A percentile compares a stretch with the other conserved stretches of the same genome.
These are phyloP conservation scores for Notiomystis cincta DNA, from an alignment of 2,113 vertebrate genomes.

Conservation along the genomic window DNA sequence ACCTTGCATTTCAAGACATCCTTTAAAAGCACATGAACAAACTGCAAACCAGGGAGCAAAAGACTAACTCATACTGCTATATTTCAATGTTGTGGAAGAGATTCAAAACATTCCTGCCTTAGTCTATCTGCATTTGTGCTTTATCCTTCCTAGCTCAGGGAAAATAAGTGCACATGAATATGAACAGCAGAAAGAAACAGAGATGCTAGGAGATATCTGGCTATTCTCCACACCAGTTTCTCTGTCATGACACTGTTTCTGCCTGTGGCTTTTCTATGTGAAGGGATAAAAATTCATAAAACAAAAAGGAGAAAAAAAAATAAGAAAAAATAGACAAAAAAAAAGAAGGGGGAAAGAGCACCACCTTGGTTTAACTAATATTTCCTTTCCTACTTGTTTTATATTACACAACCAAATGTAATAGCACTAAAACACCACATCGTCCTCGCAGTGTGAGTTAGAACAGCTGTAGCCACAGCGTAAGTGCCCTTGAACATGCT, in stretches of 20 bases:
- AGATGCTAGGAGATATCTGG: background rate
- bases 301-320: background rate
- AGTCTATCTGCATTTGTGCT: background rate
- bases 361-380: background rate
- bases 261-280: background rate
- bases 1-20: background rate
- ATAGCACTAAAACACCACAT: slow-evolving; percentile 47
- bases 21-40: background rate
- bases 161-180: background rate
- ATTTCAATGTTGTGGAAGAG: background rate
- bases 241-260: background rate
- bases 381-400: slow-evolving; percentile 38
- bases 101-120: background rate
- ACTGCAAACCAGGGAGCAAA: background rate
- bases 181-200: background rate
- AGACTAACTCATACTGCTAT: background rate
- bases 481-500: slow-evolving; percentile 37
- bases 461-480: slow-evolving; percentile 72
- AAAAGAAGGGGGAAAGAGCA: background rate
- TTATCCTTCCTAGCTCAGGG: background rate
- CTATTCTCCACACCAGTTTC: background rate
- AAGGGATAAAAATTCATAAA: background rate
- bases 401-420: slow-evolving; percentile 31
- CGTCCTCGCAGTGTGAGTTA: background rate
- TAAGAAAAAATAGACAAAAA: background rate